Base-by-base conservation (phyloP, 2,888 invertebrate species). In the Ormyrus thymus region DNA sequence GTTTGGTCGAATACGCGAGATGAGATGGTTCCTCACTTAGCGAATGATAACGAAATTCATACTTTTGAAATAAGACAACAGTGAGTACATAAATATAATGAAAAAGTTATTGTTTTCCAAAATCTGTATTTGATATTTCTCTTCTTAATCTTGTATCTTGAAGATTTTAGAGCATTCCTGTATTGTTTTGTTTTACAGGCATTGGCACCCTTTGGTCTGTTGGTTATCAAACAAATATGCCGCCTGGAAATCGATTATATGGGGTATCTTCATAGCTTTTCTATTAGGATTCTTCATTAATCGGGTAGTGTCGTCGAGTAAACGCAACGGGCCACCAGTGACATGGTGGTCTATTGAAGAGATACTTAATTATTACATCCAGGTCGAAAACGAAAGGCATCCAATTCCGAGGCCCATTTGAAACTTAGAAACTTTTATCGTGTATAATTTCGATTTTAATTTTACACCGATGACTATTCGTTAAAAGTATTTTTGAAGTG, bases 301-400 rank as follows among this genome's bases (percentile, higher is more conserved):
- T 53, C 85, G 85, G 45, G 82, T 83, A 8, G 84, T 86, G n/a
- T 86, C 87, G 6, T 81, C 83, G 4, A 85, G 78, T 53, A 70
- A 75, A 15, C 85, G 84, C 70, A 69, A 78, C 9, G 81, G 82
- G 4, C 73, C 81, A 1, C 84, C 87, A 1, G 78, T 83, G 8
- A 83, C 83, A 59, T 86, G 87, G 86, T 86, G 85, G 86, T 87
- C 87, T 4, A 81, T 87, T 13, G 87, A 87, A 73, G 86, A 87
- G 64, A 81, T 87, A 59, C 45, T 87, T 5, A 82, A 71, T n/a
- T 83, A 81, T 61, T 85, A 86, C 69, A 55, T 83, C 62, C 79
- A 84, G 55, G 72, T 83, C 6, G 66, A 79, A 58, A 68, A 69
- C 46, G 59, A 7, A 43, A 65, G 53, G 10, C 56, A 61, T 59